Base-by-base conservation (phyloP, 1,140 invertebrate species). In the Heliconius himera region DNA sequence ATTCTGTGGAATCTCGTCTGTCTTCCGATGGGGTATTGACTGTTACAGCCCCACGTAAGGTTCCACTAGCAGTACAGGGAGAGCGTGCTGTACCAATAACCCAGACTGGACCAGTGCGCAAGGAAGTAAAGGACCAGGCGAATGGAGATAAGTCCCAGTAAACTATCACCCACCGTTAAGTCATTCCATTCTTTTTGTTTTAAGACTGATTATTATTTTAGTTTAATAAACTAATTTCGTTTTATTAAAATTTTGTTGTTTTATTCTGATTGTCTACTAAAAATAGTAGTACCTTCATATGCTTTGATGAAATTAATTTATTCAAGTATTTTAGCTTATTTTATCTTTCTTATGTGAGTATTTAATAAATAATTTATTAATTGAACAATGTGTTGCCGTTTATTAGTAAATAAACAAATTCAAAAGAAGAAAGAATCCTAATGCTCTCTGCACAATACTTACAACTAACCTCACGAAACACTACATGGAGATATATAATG, bases 21-120 rank as follows among this genome's bases (percentile, higher is more conserved):
- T 97, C 96, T 11, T 96, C 97, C 0, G 97, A 98, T 89, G 97
- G 97, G 8, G 95, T 98, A 41, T 88, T 98, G 38, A 97, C 96
- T 0, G 96, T 98, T 26, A 96, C 95, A 9, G 97, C 96, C 0
- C 97, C 96, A 8, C 96, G 95, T 88, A 96, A 96, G 85, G 88
- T 94, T 51, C 92, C 94, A 3, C 87, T 89, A 20, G 94, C 95
- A 11, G 93, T 95, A 8, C 88, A 94, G 8, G 95, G 95, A 9
- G 96, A 97, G 87, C 95, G 96, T 54, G 91, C 95, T 16, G 95
- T 97, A 3, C 96, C 96, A 26, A 96, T 97, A 56, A 94, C 95
- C 33, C 96, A 96, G 81, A 97, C 96, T 33, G 96, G 96, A 70
- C 95, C 95, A 11, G 95, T 90, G 4, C 89, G 91, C 66, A 93